Conservation (phyloP, 1,140 invertebrate genomes). For the Calycopis cecrops region DNA sequence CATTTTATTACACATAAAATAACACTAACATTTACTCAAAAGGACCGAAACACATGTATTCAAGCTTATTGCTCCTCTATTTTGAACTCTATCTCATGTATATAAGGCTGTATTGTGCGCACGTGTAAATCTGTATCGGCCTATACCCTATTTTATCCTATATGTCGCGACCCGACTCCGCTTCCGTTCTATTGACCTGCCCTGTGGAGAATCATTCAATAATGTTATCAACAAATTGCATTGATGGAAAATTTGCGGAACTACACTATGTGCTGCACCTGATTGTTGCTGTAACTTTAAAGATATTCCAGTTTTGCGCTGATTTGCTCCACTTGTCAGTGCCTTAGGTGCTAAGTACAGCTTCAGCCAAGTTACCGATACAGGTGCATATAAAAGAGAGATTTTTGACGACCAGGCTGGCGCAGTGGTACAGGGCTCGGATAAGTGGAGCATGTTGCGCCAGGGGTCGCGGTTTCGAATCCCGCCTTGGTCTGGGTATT, state of each 20-base stretch:
- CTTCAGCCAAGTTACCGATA: no score
- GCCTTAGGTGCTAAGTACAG: no score
- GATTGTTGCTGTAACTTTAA: no score
- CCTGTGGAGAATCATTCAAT: conserved; percentile 35
- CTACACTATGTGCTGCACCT: no score
- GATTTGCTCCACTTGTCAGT: no score
- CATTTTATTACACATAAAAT: conserved; percentile 16
- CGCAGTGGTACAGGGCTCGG: no score
- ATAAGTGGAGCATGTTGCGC: no score
- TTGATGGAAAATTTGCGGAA: conserved; percentile 5
- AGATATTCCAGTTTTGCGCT: no score
- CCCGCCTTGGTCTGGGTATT: no score
- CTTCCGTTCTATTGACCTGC: conserved; percentile 53
- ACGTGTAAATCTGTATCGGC: conserved; percentile 23
- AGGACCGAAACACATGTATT: conserved; percentile 4
- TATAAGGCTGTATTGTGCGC: background rate
- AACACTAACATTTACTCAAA: conserved; percentile 8
- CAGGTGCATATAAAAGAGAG: no score
- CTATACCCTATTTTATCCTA: conserved; percentile 29
- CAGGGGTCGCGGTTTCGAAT: no score
- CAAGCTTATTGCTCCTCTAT: background rate
- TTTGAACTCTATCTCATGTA: background rate
- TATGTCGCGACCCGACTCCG: conserved; percentile 32
- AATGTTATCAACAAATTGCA: conserved; percentile 17
- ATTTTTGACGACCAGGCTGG: no score